Evolutionary conservation across 2,113 vertebrate species (phyloP), one percentile per base, ranked within the genome.

Genomic region (Hyla sarda): DNA sequence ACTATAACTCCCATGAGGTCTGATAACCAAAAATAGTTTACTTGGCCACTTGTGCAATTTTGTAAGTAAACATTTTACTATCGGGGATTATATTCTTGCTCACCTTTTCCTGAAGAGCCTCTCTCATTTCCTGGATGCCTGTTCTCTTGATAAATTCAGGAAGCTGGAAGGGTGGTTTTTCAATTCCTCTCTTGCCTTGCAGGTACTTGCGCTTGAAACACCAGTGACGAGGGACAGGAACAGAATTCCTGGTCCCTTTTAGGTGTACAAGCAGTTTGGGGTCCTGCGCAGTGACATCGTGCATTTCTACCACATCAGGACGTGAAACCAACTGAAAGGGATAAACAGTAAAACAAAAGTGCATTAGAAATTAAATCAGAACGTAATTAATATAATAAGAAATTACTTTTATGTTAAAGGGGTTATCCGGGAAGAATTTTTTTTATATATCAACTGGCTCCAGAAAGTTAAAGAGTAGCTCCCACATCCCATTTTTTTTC

Each of bases 261-360:
- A 98, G 94, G 90, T 97, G 97, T 8, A 98, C 97, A 87, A 99
- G 89, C 73, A 98, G 95, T 89, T 98, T 97, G 74, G 97, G 97
- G 89, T 98, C 97, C 92, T 97, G 97, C 0, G 97, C 97, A 0
- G 97, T 98, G 72, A 98, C 97, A 0, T 98, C 97, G 0, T 99
- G 97, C 97, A 98, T 98, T 93, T 98, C 97, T 89, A 99, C 97
- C 0, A 98, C 97, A 0, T 98, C 97, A 0, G 97, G 97, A 0
- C 97, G 95, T 0, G 95, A 96, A 88, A 98, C 97, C 54, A 98
- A 91, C 97, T 98, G 89, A 6, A 48, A 84, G 73, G 56, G 32
- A 1, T 6, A 48, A 2, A 14, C 0, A 50, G 5, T 8, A 25
- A 41, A 45, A 21, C 0, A 37, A 11, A 9, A 10, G 21, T 3